Base-by-base conservation (phyloP, 2,797 vertebrate species). In the Sebastes trivittatus region DNA sequence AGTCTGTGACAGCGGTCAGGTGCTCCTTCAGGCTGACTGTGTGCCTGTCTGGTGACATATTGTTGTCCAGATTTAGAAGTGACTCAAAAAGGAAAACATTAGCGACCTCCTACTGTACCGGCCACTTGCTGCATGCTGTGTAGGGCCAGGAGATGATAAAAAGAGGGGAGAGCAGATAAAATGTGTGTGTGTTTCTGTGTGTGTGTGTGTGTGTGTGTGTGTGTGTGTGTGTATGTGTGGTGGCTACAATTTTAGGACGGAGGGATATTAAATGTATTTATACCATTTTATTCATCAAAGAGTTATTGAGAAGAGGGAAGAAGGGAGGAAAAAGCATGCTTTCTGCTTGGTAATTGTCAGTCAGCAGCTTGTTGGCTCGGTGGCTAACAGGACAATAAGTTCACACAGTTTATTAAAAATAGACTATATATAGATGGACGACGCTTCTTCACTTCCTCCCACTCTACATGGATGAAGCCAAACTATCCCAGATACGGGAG, bases 41-140 rank as follows among this genome's bases (percentile, higher is more conserved):
- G 87, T 86, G 87, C 89, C 88, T 83, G 85, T 56, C 73, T 65
- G 88, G 69, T 93, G 94, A 93, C 93, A 88, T 94, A 84, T 82
- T 91, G 91, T 92, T 83, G 79, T 93, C 94, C 94, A 85, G 82
- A 94, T 94, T 93, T 95, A 95, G 94, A 94, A 91, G 88, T 94
- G 94, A 94, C 93, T 92, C 86, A 86, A 88, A 93, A 92, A 91
- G 94, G 93, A 93, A 93, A 94, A 92, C 91, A 91, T 92, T 80
- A 84, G 81, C 34, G 49, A 70, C 85, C 87, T 86, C 87, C 78
- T 88, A 82, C 90, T 89, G 92, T 86, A 91, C 58, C 0, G 42
- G 75, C 73, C 85, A 75, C 90, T 87, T 72, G 81, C 81, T 63
- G 80, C 85, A 36, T 54, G 67, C 84, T 84, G 87, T 55, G 79